phyloP scores from a whole-genome alignment of 64 coral and sea anemone species.

The Dendronephthya gigantea region DNA sequence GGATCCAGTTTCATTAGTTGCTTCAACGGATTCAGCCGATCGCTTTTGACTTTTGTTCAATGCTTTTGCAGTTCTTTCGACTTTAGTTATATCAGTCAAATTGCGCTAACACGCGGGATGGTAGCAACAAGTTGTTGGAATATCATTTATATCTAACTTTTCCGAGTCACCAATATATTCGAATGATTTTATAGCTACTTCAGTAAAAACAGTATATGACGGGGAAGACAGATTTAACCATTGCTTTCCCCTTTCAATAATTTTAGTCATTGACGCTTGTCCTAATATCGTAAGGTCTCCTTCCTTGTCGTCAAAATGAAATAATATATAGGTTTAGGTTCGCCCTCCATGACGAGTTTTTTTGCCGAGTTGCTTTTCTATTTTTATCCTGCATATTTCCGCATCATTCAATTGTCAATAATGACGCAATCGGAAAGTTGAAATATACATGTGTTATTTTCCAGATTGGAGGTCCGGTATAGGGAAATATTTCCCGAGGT shows the following conservation, averaged over 20 bases:
- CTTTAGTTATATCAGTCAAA: slow-evolving; percentile 1
- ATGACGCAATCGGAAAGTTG: too few species aligned
- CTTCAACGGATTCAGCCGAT: background rate
- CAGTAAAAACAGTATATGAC: background rate
- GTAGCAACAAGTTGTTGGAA: background rate
- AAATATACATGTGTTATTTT: too few species aligned
- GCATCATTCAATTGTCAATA: too few species aligned
- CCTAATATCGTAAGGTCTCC: background rate
- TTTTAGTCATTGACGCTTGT: background rate
- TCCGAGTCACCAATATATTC: background rate
- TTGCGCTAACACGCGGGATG: slow-evolving; percentile 6
- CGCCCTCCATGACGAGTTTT: too few species aligned
- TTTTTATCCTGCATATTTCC: too few species aligned
- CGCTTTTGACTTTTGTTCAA: background rate
- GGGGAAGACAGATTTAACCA: background rate
- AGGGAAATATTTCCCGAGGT: too few species aligned
- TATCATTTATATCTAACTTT: background rate
- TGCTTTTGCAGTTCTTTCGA: background rate
- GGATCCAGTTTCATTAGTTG: background rate
- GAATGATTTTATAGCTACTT: background rate
- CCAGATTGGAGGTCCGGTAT: too few species aligned
- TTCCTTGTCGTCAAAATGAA: background rate
- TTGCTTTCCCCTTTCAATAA: background rate
- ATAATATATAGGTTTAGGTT: too few species aligned
- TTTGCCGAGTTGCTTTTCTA: too few species aligned